phyloP scores from a whole-genome alignment of 1,140 invertebrate genomes.

The Mylabris phalerata region DNA sequence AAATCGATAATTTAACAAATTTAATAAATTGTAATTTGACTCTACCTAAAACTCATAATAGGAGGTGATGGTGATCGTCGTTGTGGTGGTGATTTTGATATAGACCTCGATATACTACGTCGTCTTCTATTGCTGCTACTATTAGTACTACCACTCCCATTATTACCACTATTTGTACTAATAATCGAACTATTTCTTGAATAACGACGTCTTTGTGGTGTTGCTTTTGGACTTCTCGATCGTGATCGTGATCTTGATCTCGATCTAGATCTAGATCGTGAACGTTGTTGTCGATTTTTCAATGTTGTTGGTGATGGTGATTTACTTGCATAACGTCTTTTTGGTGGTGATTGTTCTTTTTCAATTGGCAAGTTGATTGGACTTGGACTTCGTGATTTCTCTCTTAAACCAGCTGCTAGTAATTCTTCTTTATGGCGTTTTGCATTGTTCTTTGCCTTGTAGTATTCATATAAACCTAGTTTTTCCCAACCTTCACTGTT shows the following conservation, averaged over 20 bases:
- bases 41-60: constrained; percentile 27
- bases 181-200: constrained; percentile 1
- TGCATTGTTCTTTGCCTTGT: constrained; percentile 88
- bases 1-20: neutral
- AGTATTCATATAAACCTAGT: constrained; percentile 94
- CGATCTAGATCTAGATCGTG: constrained; percentile 29
- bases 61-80: constrained; percentile 45
- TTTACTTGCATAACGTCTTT: constrained; percentile 64
- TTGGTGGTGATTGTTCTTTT: constrained; percentile 65
- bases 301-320: constrained; percentile 35
- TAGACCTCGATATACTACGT: constrained; percentile 48
- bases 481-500: constrained; percentile 95
- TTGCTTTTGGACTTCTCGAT: constrained; percentile 29
- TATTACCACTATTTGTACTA: neutral
- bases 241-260: constrained; percentile 42
- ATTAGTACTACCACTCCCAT: too few relatives aligned
- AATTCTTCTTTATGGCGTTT: constrained; percentile 85
- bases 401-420: constrained; percentile 59
- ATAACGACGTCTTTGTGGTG: constrained; percentile 17
- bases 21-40: neutral
- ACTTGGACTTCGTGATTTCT: constrained; percentile 65
- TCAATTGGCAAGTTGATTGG: constrained; percentile 58
- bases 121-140: constrained; percentile 11
- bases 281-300: constrained; percentile 37
- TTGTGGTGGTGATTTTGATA: constrained; percentile 48